phyloP scores from a whole-genome alignment of 2,797 vertebrate genomes.

The Arvicola amphibius region DNA sequence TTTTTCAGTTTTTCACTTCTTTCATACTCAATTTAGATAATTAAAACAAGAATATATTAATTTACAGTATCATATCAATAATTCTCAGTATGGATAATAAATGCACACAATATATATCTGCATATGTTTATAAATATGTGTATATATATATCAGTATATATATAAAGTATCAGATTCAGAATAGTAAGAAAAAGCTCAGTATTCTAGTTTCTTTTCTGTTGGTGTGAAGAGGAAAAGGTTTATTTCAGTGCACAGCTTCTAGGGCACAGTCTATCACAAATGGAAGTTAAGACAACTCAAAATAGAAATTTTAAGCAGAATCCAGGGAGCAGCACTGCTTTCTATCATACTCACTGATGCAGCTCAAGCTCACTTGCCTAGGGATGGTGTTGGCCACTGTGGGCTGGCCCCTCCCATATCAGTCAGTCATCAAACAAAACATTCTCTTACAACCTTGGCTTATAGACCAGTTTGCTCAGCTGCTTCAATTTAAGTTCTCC shows the following conservation, averaged over 20 bases:
- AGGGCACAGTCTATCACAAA: not conserved
- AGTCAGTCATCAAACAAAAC: not conserved
- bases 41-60: not conserved
- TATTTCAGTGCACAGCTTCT: not conserved
- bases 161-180: not conserved
- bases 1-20: slow-evolving; percentile 3
- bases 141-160: not conserved
- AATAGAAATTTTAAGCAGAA: not conserved
- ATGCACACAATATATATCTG: too few relatives aligned
- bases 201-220: not conserved
- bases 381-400: not conserved
- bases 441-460: not conserved
- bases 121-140: too few relatives aligned
- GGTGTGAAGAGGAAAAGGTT: not conserved
- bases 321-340: not conserved
- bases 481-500: not conserved
- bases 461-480: not conserved
- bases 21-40: not conserved
- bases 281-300: not conserved
- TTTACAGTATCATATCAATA: not conserved
- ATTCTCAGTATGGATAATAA: not conserved
- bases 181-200: not conserved
- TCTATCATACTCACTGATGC: not conserved
- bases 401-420: too few relatives aligned
- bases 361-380: not conserved